Evolutionary conservation across 2,888 invertebrate species (phyloP).

Genomic region (Ectemnius lituratus): DNA sequence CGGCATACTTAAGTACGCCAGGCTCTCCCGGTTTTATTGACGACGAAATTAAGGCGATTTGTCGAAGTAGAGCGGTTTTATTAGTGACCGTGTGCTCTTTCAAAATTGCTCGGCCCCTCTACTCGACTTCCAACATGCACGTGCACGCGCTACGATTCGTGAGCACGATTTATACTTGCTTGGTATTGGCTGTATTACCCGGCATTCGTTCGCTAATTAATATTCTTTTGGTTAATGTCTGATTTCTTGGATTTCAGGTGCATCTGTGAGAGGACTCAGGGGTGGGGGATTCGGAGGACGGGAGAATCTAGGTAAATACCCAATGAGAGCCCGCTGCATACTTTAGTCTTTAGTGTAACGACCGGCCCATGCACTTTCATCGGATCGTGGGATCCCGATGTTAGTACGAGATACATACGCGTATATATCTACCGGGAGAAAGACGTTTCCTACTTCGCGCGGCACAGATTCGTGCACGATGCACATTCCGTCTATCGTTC

Average conservation of each 20-base stretch:
- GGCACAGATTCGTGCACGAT: slow-evolving; percentile 1
- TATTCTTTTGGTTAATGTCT: slow-evolving; percentile 31
- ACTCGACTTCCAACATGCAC: too few relatives aligned
- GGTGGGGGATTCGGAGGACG: slow-evolving; percentile 65
- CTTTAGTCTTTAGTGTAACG: slow-evolving; percentile 25
- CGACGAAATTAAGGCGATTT: slow-evolving; percentile 50
- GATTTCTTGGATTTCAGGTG: slow-evolving; percentile 57
- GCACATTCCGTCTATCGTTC: slow-evolving; percentile 10
- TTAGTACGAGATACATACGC: background rate
- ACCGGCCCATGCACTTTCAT: too few relatives aligned
- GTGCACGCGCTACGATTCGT: too few relatives aligned
- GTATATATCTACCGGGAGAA: slow-evolving; percentile 16
- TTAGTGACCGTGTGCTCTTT: slow-evolving; percentile 32
- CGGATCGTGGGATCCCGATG: too few relatives aligned
- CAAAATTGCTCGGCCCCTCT: slow-evolving; percentile 9
- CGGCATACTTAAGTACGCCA: slow-evolving; percentile 33
- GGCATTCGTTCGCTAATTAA: background rate
- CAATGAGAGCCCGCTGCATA: slow-evolving; percentile 7
- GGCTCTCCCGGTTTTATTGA: slow-evolving; percentile 39
- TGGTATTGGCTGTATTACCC: background rate
- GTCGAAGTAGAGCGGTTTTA: slow-evolving; percentile 39
- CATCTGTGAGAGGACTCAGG: slow-evolving; percentile 50
- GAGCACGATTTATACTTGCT: too few relatives aligned
- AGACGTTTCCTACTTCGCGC: slow-evolving; percentile 35
- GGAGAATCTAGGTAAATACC: slow-evolving; percentile 67